Base-by-base conservation (phyloP, 1,140 invertebrate genomes). In the Heliconius himera region DNA sequence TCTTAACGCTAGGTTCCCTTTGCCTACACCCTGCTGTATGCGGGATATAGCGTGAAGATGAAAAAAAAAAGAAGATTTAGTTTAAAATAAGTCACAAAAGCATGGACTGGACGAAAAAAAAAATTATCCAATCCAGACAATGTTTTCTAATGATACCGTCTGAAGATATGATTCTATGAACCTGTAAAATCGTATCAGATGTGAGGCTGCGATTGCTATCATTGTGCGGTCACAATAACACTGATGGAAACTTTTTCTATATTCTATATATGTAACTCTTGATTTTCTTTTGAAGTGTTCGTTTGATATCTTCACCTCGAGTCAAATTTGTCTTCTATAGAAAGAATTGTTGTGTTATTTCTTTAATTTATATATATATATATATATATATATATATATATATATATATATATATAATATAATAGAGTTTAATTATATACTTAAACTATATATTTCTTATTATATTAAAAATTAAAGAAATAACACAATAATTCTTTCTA, bases 221-320 rank as follows among this genome's bases (percentile, higher is more conserved):
- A 88, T 88, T 88, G 87, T 87, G 79, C 70, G 60, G 70, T 70
- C 81, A 85, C 84, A 87, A 88, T 84, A 84, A 78, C 74, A 81
- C 81, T 83, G 87, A 84, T 85, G 84, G 84, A 84, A 76, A 84
- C 79, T 82, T 82, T 60, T 77, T 80, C 46, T 77, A 70, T 70
- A 74, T 80, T 80, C 38, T 70, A 77, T 77, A 29, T 26, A 36
- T 36, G 33, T 36, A 41, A 73, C 70, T 82, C 81, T 66, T 66
- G 60, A 66, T 66, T 66, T 66, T 66, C 60, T 13, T 66, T 66
- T 66, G 60, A 66, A 26, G 22, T 66, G 70, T 78, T 81, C 77
- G 73, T 79, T 79, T 74, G 76, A 66, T 66, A 26, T 66, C 4
- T 66, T 66, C 60, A 66, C 22, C 11, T 66, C 8, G n/a, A 22